phyloP scores from a whole-genome alignment of 2,113 vertebrate species.

The Lamprologus callipterus region DNA sequence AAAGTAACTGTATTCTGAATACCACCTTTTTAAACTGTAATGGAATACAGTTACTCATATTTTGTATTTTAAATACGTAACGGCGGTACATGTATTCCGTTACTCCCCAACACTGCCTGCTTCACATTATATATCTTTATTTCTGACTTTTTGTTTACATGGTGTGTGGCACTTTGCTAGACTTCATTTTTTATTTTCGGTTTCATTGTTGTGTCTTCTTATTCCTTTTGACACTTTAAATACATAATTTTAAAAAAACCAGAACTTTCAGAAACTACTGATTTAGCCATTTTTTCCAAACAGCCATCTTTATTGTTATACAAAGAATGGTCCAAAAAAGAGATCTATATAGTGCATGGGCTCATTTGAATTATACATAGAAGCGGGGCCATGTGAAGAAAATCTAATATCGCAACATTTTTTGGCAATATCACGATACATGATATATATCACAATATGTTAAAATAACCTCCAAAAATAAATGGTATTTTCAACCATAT shows the following conservation, averaged over 20 bases:
- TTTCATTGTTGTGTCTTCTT: neutral
- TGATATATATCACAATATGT: neutral
- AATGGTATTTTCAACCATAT: neutral
- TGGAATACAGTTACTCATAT: neutral
- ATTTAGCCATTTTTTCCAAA: neutral
- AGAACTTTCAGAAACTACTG: neutral
- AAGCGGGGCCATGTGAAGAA: neutral
- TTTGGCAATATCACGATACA: neutral
- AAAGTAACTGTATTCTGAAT: neutral
- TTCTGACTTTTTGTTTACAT: neutral
- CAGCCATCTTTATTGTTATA: neutral
- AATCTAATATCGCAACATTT: neutral
- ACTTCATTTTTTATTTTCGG: neutral
- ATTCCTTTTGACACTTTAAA: neutral
- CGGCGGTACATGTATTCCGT: neutral
- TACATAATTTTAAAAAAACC: accelerated
- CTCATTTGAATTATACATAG: neutral
- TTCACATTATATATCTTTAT: neutral
- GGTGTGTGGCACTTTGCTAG: neutral
- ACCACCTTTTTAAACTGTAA: neutral
- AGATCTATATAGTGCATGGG: neutral
- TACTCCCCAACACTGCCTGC: neutral
- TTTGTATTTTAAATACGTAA: neutral
- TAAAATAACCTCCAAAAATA: neutral
- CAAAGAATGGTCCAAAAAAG: neutral